Base-by-base conservation (phyloP, 1,140 invertebrate genomes). In the Aphelenchoides avenae region DNA sequence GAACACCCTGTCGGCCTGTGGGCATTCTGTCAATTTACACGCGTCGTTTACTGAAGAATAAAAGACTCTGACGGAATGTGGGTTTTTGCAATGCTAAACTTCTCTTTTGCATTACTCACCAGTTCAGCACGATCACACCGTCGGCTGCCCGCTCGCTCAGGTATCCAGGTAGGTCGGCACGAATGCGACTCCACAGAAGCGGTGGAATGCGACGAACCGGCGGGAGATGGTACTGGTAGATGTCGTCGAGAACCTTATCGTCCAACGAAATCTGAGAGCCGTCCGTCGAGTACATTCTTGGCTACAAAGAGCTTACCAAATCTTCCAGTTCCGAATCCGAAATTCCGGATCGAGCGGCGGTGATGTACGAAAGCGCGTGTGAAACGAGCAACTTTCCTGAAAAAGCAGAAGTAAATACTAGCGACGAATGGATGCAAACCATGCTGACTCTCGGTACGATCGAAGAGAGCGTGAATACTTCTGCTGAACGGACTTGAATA, bases 181-280 rank as follows among this genome's bases (percentile, higher is more conserved):
- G 82, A 33, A 94, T 93, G 66, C 92, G 82, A 0, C 91, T 96
- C 92, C 92, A 96, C 0, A 96, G 80, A 5, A 96, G 77, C 0
- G 92, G 92, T 2, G 93, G 92, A 49, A 96, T 96, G 50, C 92
- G 81, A 39, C 92, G 80, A 0, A 93, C 90, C 0, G 92, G 92
- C 1, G 92, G 92, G 72, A 96, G 83, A 82, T 96, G 91, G 75
- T 96, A 96, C 76, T 98, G 93, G 73, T 96, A 98, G 0, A 98
- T 91, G 71, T 98, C 93, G 72, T 97, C 93, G 39, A 98, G 78
- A 20, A 80, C 87, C 75, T 87, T 88, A 78, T 96, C 90, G 69
- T 94, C 91, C 42, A 95, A 73, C 0, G 90, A 93, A 59, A 95
- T 92, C 6, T 93, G 79, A 24, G 51, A 33, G 26, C 11, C n/a